Evolutionary conservation across 2,797 vertebrate genomes (phyloP), one percentile per base, ranked within the genome.

Genomic region (Synaphobranchus kaupii): DNA sequence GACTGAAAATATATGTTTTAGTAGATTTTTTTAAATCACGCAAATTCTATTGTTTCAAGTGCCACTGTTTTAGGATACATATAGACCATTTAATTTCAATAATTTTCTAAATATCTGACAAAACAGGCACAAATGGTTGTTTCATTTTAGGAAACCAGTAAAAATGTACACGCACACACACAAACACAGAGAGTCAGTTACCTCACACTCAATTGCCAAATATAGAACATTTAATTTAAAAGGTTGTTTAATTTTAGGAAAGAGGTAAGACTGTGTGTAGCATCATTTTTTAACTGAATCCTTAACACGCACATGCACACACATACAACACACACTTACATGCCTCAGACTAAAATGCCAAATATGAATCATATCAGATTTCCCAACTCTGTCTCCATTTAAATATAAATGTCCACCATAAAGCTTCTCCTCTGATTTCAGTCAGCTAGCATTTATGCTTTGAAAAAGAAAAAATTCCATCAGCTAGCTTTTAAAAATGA

Each of bases 351-450:
- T 2, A 25, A 83, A 83, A 52, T 54, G n/a, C 25, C 8, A 83
- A 83, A 54, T 54, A 9, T 1, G 12, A 15, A 12, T 83, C 34
- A 54, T 31, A 31, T 25, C 25, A 31, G 12, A 58, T 58, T 15
- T 34, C 52, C n/a, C 82, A 34, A 6, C 82, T 83, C 82, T 15
- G 82, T 20, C 50, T 50, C 25, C 80, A n/a, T 83, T 50, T 50
- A 31, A 83, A 83, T 83, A 54, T 54, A 54, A 52, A 83, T 54
- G 20, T 83, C 25, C n/a, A 12, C 10, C 47, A 83, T 6, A 83
- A 83, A 83, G 50, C 82, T 28, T 83, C 28, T 83, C 82, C n/a
- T 52, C 52, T 83, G 50, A 56, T 56, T 34, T 34, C 28, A 83
- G 31, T 22, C 39, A 4, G 47, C 22, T 47, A 50, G 78, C 78